phyloP scores from a whole-genome alignment of 2,797 vertebrate species.

The Danio jaintianensis region DNA sequence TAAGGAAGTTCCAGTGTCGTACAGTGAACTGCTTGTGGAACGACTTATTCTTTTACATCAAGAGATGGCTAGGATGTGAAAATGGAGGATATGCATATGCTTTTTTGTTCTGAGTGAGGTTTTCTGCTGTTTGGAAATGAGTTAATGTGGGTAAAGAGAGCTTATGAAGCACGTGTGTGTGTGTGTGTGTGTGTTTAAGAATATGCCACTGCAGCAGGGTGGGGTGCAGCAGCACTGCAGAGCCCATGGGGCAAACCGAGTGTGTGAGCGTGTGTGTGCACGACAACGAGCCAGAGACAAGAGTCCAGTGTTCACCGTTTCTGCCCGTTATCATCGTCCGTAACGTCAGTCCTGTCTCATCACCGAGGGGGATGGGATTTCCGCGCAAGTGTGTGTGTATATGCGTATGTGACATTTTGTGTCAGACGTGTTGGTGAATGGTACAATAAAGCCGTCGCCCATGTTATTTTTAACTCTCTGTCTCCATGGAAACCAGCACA shows the following conservation, averaged over 20 bases:
- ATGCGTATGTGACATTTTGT: conserved; percentile 60
- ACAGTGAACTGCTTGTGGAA: conserved; percentile 12
- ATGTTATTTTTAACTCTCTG: conserved; percentile 86
- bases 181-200: conserved; percentile 42
- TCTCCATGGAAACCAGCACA: conserved; percentile 84
- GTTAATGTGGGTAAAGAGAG: conserved; percentile 43
- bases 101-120: neutral
- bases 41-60: conserved; percentile 11
- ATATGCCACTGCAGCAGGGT: conserved; percentile 62
- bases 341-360: conserved; percentile 51
- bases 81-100: neutral
- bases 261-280: neutral
- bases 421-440: conserved; percentile 78
- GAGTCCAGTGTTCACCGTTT: conserved; percentile 24
- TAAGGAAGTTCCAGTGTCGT: conserved; percentile 24
- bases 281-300: conserved; percentile 2
- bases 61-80: conserved; percentile 7
- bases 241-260: conserved; percentile 53
- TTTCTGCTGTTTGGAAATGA: conserved; percentile 19
- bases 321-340: conserved; percentile 36
- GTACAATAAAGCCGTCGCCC: conserved; percentile 82
- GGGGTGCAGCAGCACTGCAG: conserved; percentile 64
- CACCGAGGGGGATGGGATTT: conserved; percentile 51
- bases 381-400: conserved; percentile 23
- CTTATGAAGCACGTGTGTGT: conserved; percentile 21